A percentile compares a stretch with the other conserved stretches of the same genome.
Evolutionary conservation across 2,888 invertebrate species (phyloP).

Genomic region (Bombyx huttoni): DNA sequence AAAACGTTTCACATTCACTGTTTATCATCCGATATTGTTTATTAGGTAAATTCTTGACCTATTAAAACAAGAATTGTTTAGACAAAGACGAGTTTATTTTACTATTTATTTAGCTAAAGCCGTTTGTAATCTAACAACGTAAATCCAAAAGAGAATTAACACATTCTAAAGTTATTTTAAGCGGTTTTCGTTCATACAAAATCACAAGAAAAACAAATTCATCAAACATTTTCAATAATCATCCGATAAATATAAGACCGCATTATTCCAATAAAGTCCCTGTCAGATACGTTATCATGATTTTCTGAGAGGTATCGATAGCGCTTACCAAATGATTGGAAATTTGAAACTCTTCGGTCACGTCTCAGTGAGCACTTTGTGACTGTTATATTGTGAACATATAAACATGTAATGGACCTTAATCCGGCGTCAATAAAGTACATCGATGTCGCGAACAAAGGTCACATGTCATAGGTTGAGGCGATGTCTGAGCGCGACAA

Average conservation of each 20-base stretch:
- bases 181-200: too few species aligned
- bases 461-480: slow-evolving; percentile 41
- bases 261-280: not conserved
- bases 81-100: not conserved
- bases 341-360: slow-evolving; percentile 29
- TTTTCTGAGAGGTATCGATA: slow-evolving; percentile 30
- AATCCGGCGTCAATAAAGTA: slow-evolving; percentile 21
- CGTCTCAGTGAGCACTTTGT: slow-evolving; percentile 36
- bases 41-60: slow-evolving; percentile 8
- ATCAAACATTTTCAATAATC: not conserved
- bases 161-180: too few species aligned
- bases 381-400: slow-evolving; percentile 6
- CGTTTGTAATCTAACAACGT: slow-evolving; percentile 15
- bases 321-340: slow-evolving; percentile 29
- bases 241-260: not conserved
- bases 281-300: slow-evolving; percentile 3
- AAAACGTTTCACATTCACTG: slow-evolving; percentile 9
- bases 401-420: slow-evolving; percentile 16
- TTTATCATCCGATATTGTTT: slow-evolving; percentile 8
- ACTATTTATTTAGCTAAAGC: too few species aligned
- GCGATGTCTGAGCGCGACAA: slow-evolving; percentile 58
- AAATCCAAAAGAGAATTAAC: not conserved
- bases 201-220: not conserved
- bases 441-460: slow-evolving; percentile 25
- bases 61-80: slow-evolving; percentile 3